These are phyloP conservation scores for Adela reaumurella DNA, from an alignment of 2,888 invertebrate genomes.

Conservation along the genomic window DNA sequence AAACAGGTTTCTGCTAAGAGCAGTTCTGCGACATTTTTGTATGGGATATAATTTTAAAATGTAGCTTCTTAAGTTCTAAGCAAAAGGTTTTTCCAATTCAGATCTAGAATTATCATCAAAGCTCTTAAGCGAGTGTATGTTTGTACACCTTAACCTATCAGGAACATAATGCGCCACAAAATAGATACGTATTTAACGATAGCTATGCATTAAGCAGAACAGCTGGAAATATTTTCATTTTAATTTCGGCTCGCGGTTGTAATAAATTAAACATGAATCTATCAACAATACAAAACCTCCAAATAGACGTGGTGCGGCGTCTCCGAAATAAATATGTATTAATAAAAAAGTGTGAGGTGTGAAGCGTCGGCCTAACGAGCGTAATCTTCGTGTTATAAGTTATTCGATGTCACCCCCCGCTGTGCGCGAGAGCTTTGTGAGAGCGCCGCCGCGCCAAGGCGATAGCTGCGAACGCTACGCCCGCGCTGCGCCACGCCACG, in stretches of 20 bases:
- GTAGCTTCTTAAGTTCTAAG: too few species aligned
- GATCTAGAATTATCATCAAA: too few species aligned
- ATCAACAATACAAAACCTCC: conserved; percentile 15
- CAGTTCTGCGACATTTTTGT: too few species aligned
- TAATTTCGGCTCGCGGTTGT: background rate
- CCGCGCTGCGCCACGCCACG: too few species aligned
- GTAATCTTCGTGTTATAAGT: conserved; percentile 45
- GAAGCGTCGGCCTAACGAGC: conserved; percentile 48
- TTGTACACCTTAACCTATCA: too few species aligned
- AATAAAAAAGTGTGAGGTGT: conserved; percentile 51
- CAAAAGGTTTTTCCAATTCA: too few species aligned
- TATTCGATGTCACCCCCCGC: conserved; percentile 40
- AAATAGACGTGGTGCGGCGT: conserved; percentile 30
- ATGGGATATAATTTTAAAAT: too few species aligned
- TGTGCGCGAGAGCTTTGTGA: conserved; percentile 21
- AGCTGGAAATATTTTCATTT: background rate
- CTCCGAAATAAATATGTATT: conserved; percentile 49
- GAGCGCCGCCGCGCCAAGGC: background rate
- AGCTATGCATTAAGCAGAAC: too few species aligned
- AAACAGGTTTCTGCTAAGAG: too few species aligned
- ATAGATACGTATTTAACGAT: too few species aligned
- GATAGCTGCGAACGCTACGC: background rate
- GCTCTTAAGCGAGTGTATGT: too few species aligned
- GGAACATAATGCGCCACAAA: too few species aligned
- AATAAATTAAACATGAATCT: background rate